Evolutionary conservation across 2,888 invertebrate genomes (phyloP), one percentile per base, ranked within the genome.

Genomic region (Magallana nippona): DNA sequence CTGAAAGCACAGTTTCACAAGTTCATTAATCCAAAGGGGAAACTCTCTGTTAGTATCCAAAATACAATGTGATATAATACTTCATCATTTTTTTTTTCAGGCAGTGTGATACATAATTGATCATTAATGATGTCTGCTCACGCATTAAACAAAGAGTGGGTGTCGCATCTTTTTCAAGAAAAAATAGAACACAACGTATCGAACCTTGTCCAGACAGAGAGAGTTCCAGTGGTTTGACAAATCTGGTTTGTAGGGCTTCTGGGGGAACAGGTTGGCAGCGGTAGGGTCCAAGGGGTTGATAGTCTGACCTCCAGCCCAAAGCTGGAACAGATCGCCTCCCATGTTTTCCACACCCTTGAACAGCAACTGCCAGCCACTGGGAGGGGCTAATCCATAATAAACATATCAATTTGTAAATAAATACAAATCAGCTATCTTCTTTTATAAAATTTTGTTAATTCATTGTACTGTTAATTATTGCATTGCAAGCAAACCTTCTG

Each of bases 271-370:
- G 58, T 87, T 89, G n/a, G 83, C 79, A n/a, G 91, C 91, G 10
- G 86, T 82, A 2, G 90, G 90, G 10, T 86, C 83, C 62, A 88
- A 87, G 0, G 83, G 81, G 79, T 90, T 91, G 57, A 87, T 79
- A 0, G 89, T 88, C 27, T 85, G 84, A 15, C 78, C 57, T 17
- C 88, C 88, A 60, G 86, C 83, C 91, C 91, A 91, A 55, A 91
- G 83, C 60, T 87, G 86, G 86, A 86, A 90, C 10, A 91, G 87
- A 79, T 91, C 89, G 8, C 91, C 91, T 10, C 88, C 88, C 1
- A 89, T 89, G 11, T 90, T 90, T 1, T 89, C 83, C 56, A 91
- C 91, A 55, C 91, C 91, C 89, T 91, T 91, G 88, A 91, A 82
- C 82, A 91, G 82, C 27, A 91, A 56, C n/a, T 87, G 17, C 89